Evolutionary conservation across 92 coral and sea anemone species (phyloP).

Genomic region (Umimayanthus kanabou): DNA sequence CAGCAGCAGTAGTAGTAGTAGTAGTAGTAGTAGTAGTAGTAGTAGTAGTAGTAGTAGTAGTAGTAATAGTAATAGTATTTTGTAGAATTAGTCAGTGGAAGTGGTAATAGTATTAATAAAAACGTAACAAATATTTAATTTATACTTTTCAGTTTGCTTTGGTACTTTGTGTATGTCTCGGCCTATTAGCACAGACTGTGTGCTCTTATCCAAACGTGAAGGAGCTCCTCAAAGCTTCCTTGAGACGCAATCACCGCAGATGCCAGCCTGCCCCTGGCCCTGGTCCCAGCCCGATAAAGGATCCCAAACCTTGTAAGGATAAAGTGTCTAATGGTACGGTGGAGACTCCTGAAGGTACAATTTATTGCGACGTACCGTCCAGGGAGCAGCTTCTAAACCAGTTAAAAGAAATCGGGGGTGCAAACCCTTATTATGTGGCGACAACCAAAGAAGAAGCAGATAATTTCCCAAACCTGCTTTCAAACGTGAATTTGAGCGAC

Average conservation of each 20-base stretch:
- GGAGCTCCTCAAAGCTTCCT: neutral
- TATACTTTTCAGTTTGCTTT: neutral
- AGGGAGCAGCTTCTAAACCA: constrained; percentile 25
- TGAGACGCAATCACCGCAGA: neutral
- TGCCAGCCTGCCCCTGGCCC: neutral
- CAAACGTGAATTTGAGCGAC: constrained; percentile 7
- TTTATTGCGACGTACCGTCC: neutral
- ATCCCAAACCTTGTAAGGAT: constrained; percentile 4
- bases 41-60: too few species aligned
- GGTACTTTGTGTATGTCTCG: neutral
- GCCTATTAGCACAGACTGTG: constrained; percentile 8
- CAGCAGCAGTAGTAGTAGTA: too few species aligned
- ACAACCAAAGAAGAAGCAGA: constrained; percentile 7
- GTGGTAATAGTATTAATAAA: too few species aligned
- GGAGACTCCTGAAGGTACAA: neutral
- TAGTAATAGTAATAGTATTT: too few species aligned
- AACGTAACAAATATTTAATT: too few species aligned
- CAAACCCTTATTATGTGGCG: constrained; percentile 25
- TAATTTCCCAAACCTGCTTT: constrained; percentile 14
- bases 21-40: too few species aligned
- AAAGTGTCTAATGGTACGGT: neutral
- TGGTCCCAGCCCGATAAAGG: neutral
- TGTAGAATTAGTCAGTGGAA: too few species aligned
- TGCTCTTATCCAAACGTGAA: neutral
- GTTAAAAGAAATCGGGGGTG: constrained; percentile 31